A percentile compares a stretch with the other conserved stretches of the same genome.
phyloP scores from a whole-genome alignment of 2,888 invertebrate genomes.

The Eristalis arbustorum region DNA sequence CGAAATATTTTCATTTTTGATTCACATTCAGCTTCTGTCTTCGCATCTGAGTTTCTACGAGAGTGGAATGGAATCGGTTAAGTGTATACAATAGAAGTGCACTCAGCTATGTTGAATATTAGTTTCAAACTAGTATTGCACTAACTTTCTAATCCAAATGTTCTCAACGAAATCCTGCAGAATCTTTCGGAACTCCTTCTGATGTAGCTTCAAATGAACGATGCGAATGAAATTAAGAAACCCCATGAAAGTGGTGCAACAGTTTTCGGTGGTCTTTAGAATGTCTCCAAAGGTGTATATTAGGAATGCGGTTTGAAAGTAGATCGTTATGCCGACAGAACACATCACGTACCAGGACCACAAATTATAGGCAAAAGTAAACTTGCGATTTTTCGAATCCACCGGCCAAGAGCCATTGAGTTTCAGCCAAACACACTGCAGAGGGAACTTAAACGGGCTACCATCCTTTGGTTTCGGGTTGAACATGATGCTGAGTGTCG shows the following conservation, averaged over 20 bases:
- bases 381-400: conserved; percentile 11
- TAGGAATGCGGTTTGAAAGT: conserved; percentile 77
- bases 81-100: too few relatives aligned
- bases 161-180: conserved; percentile 75
- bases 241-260: conserved; percentile 80
- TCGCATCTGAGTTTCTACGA: conserved; percentile 72
- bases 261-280: conserved; percentile 78
- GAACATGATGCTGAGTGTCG: conserved; percentile 71
- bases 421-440: conserved; percentile 78
- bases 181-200: conserved; percentile 73
- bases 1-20: conserved; percentile 76
- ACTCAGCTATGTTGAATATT: too few relatives aligned
- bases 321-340: conserved; percentile 77
- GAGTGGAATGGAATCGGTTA: neutral
- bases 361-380: conserved; percentile 70
- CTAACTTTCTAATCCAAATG: conserved; percentile 78
- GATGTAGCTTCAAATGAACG: conserved; percentile 77
- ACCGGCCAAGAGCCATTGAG: conserved; percentile 79
- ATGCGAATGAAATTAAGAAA: conserved; percentile 77
- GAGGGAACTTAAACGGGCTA: conserved; percentile 75
- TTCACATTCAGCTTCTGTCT: conserved; percentile 74
- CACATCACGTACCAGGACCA: conserved; percentile 78
- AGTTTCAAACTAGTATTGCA: too few relatives aligned
- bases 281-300: conserved; percentile 76
- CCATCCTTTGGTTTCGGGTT: conserved; percentile 73